Evolutionary conservation across 2,113 vertebrate genomes (phyloP).

Genomic region (Stictonetta naevosa): DNA sequence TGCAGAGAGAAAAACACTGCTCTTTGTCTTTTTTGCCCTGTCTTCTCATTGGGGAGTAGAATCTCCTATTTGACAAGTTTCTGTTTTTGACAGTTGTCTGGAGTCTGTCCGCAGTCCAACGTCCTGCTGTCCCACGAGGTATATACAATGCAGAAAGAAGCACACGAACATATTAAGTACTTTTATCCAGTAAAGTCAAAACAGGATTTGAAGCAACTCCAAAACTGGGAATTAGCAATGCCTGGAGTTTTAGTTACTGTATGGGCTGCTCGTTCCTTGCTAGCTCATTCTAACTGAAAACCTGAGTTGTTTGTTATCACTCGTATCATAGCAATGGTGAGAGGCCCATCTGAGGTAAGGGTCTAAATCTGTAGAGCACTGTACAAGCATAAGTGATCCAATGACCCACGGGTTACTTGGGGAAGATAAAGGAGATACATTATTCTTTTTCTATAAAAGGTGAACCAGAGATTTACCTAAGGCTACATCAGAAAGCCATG

Average conservation of each 20-base stretch:
- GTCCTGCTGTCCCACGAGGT: neutral
- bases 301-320: neutral
- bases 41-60: neutral
- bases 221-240: neutral
- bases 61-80: neutral
- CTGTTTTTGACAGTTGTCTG: neutral
- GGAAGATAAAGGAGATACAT: neutral
- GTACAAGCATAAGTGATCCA: neutral
- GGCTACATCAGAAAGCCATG: neutral
- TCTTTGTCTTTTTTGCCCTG: neutral
- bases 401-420: neutral
- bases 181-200: neutral
- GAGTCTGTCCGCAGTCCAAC: neutral
- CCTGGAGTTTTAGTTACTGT: neutral
- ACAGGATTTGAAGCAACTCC: constrained; percentile 1
- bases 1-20: neutral
- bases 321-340: constrained; percentile 3
- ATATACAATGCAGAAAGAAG: neutral
- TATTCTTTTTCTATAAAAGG: neutral
- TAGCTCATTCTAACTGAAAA: neutral
- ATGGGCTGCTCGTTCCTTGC: neutral
- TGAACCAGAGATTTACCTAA: neutral
- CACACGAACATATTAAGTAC: neutral
- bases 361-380: neutral
- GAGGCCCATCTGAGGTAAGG: neutral